These are phyloP conservation scores for Lucifuga dentata DNA, from an alignment of 2,113 vertebrate species.

Conservation along the genomic window DNA sequence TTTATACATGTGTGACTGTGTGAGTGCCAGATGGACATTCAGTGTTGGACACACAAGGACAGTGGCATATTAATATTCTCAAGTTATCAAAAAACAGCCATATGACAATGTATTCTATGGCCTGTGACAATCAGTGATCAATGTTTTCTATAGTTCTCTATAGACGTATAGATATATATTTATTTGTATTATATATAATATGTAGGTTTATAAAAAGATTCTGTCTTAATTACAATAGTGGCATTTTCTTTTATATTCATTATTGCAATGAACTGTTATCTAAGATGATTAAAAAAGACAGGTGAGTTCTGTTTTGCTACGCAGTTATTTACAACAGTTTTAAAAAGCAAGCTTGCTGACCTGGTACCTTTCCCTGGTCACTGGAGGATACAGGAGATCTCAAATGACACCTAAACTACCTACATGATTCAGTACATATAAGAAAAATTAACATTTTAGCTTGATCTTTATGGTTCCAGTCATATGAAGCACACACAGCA, in stretches of 20 bases:
- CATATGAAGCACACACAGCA: conserved; percentile 29
- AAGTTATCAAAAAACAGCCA: conserved; percentile 77
- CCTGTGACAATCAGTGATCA: conserved; percentile 77
- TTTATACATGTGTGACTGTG: conserved; percentile 56
- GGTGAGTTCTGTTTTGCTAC: conserved; percentile 91
- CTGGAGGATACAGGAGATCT: conserved; percentile 54
- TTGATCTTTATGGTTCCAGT: conserved; percentile 28
- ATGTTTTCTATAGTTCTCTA: conserved; percentile 78
- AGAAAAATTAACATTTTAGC: conserved; percentile 32
- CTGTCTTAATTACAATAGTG: conserved; percentile 91
- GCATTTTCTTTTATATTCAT: conserved; percentile 91
- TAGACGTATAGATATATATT: conserved; percentile 74
- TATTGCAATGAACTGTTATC: conserved; percentile 99
- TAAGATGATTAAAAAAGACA: conserved; percentile 99
- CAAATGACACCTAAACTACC: conserved; percentile 57
- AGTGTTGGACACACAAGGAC: conserved; percentile 87
- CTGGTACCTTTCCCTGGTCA: conserved; percentile 59
- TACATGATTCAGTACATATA: conserved; percentile 3
- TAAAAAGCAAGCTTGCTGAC: conserved; percentile 97
- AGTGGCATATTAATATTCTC: conserved; percentile 78
- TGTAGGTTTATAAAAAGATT: conserved; percentile 87
- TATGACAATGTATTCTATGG: conserved; percentile 77
- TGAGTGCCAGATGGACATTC: conserved; percentile 79
- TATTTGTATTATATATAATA: conserved; percentile 82
- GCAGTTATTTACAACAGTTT: conserved; percentile 92